These are phyloP conservation scores for Drosophila suzukii DNA, from an alignment of 1,140 invertebrate genomes.

Conservation along the genomic window DNA sequence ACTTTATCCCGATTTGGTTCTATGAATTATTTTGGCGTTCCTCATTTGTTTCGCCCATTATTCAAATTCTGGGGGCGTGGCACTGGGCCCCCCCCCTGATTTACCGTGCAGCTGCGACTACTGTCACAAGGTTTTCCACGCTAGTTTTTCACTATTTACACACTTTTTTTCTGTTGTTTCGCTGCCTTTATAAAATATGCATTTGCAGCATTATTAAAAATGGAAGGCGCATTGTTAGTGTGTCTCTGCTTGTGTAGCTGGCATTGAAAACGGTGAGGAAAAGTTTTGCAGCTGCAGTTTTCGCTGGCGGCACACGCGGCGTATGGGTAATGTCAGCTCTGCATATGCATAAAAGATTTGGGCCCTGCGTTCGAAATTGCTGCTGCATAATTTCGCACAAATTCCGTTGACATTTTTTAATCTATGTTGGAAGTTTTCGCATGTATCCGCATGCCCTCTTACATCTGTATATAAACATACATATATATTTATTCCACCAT, in stretches of 20 bases:
- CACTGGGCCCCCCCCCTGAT: conserved; percentile 47
- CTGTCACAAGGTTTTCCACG: conserved; percentile 33
- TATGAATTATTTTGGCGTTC: conserved; percentile 1
- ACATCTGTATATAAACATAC: conserved; percentile 10
- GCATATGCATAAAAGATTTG: conserved; percentile 75
- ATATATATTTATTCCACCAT: conserved; percentile 64
- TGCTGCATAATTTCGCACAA: conserved; percentile 76
- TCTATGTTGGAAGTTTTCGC: conserved; percentile 73
- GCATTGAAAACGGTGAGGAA: conserved; percentile 61
- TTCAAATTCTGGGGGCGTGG: conserved; percentile 49
- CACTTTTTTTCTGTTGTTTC: conserved; percentile 31
- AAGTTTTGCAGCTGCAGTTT: conserved; percentile 47
- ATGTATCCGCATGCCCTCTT: conserved; percentile 3
- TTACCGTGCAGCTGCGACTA: conserved; percentile 68
- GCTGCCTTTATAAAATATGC: conserved; percentile 71
- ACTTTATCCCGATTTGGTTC: conserved; percentile 1
- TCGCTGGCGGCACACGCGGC: conserved; percentile 38
- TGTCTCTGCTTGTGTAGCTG: conserved; percentile 26
- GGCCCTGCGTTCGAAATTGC: conserved; percentile 20
- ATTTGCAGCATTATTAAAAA: conserved; percentile 75
- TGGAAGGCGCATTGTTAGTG: conserved; percentile 48
- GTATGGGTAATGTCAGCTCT: conserved; percentile 73
- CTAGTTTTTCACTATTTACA: conserved; percentile 47
- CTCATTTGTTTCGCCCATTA: conserved; percentile 42
- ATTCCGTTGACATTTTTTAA: conserved; percentile 79